Conservation (phyloP, 2,888 invertebrate genomes). For the Apamea crenata region DNA sequence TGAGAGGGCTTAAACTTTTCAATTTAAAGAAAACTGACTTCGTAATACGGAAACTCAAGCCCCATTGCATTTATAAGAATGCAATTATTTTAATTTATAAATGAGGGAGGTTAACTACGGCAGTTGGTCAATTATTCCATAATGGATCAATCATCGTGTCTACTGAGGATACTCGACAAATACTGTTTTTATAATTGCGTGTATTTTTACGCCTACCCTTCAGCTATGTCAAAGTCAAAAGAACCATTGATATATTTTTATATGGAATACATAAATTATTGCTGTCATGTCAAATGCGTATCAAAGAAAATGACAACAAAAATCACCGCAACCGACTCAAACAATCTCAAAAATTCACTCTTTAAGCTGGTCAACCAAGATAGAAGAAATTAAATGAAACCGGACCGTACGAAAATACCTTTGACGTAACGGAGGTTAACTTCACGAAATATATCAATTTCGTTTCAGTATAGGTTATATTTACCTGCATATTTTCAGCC, state of each 20-base stretch:
- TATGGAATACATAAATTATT: neutral
- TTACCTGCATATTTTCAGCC: neutral
- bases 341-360: neutral
- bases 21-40: conserved; percentile 64
- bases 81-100: conserved; percentile 55
- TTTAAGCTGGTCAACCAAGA: neutral
- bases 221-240: neutral
- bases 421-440: conserved; percentile 25
- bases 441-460: conserved; percentile 25
- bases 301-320: neutral
- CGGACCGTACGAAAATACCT: conserved; percentile 23
- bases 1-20: conserved; percentile 57
- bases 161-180: conserved; percentile 25
- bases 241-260: neutral
- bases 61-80: conserved; percentile 25
- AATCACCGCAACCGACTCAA: neutral
- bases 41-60: conserved; percentile 41
- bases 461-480: neutral
- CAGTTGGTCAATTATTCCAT: conserved; percentile 42
- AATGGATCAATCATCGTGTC: conserved; percentile 34
- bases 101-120: conserved; percentile 24
- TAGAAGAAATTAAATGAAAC: conserved; percentile 1
- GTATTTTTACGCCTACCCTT: conserved; percentile 30
- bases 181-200: conserved; percentile 33
- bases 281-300: neutral